Percentiles rank a stretch among this genome's conserved stretches.
Conservation (phyloP, 2,888 invertebrate species). For the Drosophila ustulata region DNA sequence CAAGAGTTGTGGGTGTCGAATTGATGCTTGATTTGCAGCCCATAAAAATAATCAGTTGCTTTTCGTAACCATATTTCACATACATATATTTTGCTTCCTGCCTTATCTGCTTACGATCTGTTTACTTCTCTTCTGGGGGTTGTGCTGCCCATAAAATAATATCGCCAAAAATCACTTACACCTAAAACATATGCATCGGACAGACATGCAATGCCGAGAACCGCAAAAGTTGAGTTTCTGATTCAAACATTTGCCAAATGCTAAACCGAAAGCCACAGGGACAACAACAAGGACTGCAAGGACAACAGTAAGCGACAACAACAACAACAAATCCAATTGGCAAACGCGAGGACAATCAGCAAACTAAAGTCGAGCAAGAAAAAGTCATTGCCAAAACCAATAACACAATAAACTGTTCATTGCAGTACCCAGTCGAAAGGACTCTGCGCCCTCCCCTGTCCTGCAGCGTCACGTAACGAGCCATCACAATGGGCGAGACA, state of each 20-base stretch:
- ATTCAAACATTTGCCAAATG: constrained; percentile 1
- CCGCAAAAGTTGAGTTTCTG: constrained; percentile 1
- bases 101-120: neutral
- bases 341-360: constrained; percentile 53
- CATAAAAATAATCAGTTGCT: neutral
- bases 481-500: constrained; percentile 37
- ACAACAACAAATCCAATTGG: constrained; percentile 34
- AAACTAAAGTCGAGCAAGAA: constrained; percentile 53
- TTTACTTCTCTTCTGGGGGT: too few species aligned
- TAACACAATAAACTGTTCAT: constrained; percentile 75
- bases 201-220: neutral
- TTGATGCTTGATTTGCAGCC: constrained; percentile 29
- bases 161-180: constrained; percentile 6
- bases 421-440: constrained; percentile 22
- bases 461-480: constrained; percentile 2
- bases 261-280: constrained; percentile 2
- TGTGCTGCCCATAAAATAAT: constrained; percentile 5
- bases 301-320: too few species aligned
- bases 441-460: neutral
- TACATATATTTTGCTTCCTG: neutral
- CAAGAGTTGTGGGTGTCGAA: constrained; percentile 1
- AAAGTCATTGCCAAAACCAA: constrained; percentile 79
- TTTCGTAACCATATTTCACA: neutral
- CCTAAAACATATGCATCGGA: neutral
- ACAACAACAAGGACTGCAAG: constrained; percentile 1